Evolutionary conservation across 2,797 vertebrate genomes (phyloP), one percentile per base, ranked within the genome.

Genomic region (Etheostoma perlongum): DNA sequence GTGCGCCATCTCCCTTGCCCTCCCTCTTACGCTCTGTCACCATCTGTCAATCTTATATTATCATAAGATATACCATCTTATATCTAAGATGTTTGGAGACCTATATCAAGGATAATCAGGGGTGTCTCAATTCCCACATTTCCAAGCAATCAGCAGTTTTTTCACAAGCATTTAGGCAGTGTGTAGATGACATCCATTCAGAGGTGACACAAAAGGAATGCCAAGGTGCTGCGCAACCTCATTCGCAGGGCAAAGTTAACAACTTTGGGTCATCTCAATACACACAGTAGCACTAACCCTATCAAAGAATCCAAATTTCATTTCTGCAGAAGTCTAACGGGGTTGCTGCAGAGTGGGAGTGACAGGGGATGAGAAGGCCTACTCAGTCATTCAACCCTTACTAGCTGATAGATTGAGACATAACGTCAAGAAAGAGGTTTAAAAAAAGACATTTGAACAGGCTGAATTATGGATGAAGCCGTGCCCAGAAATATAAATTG

Each of bases 391-490:
- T 90, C 81, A 84, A 76, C 84, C 73, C 62, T 79, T 79, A 74
- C 81, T 76, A 40, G 71, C 72, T 77, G 74, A 86, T 82, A 82
- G 78, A 92, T 86, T n/a, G 63, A 86, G 80, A 82, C 73, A 76
- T 85, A 69, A 71, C 78, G 44, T 72, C 85, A 79, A 81, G 65
- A 78, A 74, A 80, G 60, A 68, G 74, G 74, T 79, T 90, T 83
- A 76, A 76, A 61, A 91, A 92, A 84, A 89, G 51, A 89, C 64
- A 87, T 68, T 81, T 87, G 74, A 90, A 84, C 72, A 27, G 68
- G 81, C 67, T 89, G 82, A 92, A 93, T 91, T 81, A 92, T 85
- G 67, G 66, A 92, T 88, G 86, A 89, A 76, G 79, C 58, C 15
- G 30, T 55, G 59, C 62, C 68, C 69, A 84, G 70, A 81, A 79